Percentiles rank a stretch among this genome's conserved stretches.
Conservation (phyloP, 2,113 vertebrate species). For the Cyrtonyx montezumae region DNA sequence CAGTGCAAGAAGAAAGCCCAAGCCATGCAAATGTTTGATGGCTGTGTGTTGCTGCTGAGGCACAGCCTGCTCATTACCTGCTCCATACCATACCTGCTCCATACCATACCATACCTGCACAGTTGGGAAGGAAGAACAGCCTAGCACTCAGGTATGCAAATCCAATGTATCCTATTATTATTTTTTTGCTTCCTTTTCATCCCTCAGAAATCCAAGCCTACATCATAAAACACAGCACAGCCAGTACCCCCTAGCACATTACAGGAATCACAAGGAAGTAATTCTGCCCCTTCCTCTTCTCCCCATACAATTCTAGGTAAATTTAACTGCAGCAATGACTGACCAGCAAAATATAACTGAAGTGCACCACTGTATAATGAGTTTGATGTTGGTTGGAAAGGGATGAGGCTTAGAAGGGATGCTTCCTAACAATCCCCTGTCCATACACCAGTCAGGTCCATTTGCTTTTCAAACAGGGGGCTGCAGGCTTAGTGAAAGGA, state of each 20-base stretch:
- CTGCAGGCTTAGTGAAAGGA: background rate
- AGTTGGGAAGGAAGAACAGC: background rate
- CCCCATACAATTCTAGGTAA: background rate
- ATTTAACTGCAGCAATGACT: background rate
- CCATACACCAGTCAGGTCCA: background rate
- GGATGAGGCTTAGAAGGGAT: background rate
- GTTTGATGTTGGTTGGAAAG: background rate
- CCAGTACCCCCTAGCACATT: background rate
- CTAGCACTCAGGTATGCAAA: background rate
- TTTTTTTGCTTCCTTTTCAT: background rate
- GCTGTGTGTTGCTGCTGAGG: background rate
- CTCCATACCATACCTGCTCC: background rate
- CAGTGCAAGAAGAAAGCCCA: background rate
- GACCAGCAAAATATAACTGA: background rate
- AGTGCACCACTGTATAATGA: too few species aligned
- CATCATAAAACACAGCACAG: background rate
- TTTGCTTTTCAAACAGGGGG: background rate
- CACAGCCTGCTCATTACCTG: background rate
- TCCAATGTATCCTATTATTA: background rate
- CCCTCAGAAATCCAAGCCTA: background rate
- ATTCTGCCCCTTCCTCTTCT: background rate
- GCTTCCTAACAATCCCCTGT: background rate
- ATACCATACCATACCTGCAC: rapidly evolving
- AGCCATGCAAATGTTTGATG: background rate
- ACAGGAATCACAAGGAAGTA: background rate